Evolutionary conservation across 2,888 invertebrate genomes (phyloP).

Genomic region (Trypoxylon attenuatum): DNA sequence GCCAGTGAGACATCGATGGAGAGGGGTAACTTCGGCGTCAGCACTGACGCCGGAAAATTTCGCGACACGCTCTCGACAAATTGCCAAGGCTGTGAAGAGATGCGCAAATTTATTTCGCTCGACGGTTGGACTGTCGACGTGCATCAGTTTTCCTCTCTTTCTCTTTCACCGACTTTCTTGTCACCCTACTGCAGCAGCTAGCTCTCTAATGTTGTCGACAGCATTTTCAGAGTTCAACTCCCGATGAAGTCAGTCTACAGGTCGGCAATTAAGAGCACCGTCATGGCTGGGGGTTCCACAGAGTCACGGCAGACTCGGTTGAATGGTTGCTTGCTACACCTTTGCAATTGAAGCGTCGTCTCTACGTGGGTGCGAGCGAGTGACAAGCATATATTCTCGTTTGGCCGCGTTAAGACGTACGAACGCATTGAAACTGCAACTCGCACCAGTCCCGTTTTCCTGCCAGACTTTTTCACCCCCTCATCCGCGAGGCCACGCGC

Average conservation of each 20-base stretch:
- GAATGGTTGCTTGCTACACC: conserved; percentile 35
- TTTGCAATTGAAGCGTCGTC: conserved; percentile 43
- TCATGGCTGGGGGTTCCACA: conserved; percentile 23
- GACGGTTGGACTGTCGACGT: neutral
- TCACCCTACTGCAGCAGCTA: too few relatives aligned
- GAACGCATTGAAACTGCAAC: conserved; percentile 27
- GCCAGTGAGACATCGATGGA: neutral
- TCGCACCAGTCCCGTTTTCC: neutral
- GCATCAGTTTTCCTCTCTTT: too few relatives aligned
- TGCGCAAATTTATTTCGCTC: conserved; percentile 28
- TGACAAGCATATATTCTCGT: conserved; percentile 33
- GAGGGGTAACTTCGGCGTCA: conserved; percentile 8
- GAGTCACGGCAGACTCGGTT: conserved; percentile 25
- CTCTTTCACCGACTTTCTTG: too few relatives aligned
- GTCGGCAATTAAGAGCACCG: conserved; percentile 47
- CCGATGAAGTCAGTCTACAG: conserved; percentile 29
- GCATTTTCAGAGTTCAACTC: conserved; percentile 19
- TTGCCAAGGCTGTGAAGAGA: neutral
- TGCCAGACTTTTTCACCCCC: neutral
- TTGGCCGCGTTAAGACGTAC: conserved; percentile 33
- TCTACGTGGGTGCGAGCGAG: too few relatives aligned
- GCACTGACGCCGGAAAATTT: conserved; percentile 6
- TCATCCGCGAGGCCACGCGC: too few relatives aligned
- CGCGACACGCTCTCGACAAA: neutral
- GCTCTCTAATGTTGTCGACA: conserved; percentile 3